Conservation (phyloP, 2,888 invertebrate genomes). For the Nephrotoma appendiculata region DNA sequence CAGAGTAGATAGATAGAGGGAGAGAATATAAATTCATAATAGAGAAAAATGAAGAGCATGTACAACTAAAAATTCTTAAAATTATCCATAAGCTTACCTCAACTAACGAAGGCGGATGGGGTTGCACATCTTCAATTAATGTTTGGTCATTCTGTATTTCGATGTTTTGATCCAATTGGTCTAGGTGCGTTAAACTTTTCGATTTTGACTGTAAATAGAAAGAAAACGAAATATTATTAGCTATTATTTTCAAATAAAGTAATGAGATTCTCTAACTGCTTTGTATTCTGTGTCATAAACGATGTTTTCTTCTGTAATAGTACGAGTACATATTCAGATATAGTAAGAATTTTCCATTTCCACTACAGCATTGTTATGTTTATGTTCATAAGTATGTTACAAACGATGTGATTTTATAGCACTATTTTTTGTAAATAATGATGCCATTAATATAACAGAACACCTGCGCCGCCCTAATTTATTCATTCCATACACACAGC, state of each 20-base stretch:
- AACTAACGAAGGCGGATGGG: not conserved
- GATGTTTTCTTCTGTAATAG: too few species aligned
- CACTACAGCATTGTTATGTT: not conserved
- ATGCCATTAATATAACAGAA: not conserved
- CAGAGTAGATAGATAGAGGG: not conserved
- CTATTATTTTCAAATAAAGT: too few species aligned
- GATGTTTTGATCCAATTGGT: constrained; percentile 42
- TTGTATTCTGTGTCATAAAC: too few species aligned
- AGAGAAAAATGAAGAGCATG: not conserved
- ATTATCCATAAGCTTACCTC: not conserved
- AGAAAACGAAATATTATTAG: not conserved
- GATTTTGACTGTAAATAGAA: constrained; percentile 44
- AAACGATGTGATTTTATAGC: not conserved
- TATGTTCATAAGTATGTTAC: not conserved
- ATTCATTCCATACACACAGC: not conserved
- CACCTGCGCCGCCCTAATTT: not conserved
- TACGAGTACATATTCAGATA: not conserved
- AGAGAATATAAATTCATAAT: not conserved
- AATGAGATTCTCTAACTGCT: too few species aligned
- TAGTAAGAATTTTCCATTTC: not conserved
- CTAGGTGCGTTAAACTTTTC: constrained; percentile 56
- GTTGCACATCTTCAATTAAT: not conserved
- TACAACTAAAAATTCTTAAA: not conserved
- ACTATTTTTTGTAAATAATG: not conserved
- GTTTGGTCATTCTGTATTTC: constrained; percentile 14